phyloP scores from a whole-genome alignment of 1,140 invertebrate genomes.

The Leptinotarsa lineolata region DNA sequence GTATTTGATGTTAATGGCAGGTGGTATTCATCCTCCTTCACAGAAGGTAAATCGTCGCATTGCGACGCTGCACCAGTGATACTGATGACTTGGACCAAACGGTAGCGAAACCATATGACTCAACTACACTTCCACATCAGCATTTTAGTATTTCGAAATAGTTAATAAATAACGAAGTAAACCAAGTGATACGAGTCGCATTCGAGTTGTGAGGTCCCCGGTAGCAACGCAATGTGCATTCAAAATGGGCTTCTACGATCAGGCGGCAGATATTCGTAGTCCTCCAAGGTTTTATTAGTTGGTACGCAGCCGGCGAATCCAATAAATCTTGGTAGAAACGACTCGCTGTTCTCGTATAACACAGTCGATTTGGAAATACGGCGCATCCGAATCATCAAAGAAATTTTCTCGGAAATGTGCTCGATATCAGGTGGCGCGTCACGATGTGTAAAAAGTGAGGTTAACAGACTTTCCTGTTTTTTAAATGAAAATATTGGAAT shows the following conservation, averaged over 20 bases:
- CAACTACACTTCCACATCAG: constrained; percentile 11
- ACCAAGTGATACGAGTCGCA: constrained; percentile 12
- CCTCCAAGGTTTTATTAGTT: constrained; percentile 22
- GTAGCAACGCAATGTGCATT: constrained; percentile 24
- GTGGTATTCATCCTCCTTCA: no score
- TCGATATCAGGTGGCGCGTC: not conserved
- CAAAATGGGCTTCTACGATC: constrained; percentile 23
- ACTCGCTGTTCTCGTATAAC: constrained; percentile 13
- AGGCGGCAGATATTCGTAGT: constrained; percentile 24
- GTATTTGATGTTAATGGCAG: no score
- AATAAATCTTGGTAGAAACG: constrained; percentile 25
- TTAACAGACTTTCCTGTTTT: no score
- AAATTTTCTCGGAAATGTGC: constrained; percentile 11
- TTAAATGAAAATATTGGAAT: no score
- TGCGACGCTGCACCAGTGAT: no score
- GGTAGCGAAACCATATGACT: not conserved
- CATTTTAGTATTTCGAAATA: constrained; percentile 16
- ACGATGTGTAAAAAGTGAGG: no score
- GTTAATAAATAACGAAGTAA: constrained; percentile 14
- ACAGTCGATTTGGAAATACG: constrained; percentile 4
- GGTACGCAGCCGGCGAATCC: constrained; percentile 14
- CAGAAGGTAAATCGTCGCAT: no score
- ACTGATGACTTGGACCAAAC: no score
- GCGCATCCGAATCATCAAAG: not conserved
- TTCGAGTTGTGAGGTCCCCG: constrained; percentile 23